Evolutionary conservation across 2,113 vertebrate genomes (phyloP).

Genomic region (Tupaia chinensis): DNA sequence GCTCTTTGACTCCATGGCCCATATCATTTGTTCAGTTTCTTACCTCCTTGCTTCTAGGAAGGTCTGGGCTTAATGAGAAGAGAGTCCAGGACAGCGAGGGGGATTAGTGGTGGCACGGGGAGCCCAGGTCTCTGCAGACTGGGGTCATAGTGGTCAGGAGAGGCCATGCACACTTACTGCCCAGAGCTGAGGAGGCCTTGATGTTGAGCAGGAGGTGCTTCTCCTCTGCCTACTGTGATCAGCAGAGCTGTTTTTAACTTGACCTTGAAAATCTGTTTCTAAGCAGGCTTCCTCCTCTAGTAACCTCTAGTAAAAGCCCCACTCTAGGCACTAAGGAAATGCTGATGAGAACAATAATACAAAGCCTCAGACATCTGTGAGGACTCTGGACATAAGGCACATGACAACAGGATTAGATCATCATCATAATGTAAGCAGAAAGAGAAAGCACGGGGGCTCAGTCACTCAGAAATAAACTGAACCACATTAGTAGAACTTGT

Average conservation of each 20-base stretch:
- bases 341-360: background rate
- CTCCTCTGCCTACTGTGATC: background rate
- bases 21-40: background rate
- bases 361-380: background rate
- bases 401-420: background rate
- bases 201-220: background rate
- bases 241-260: background rate
- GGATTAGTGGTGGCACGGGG: background rate
- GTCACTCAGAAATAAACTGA: background rate
- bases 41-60: background rate
- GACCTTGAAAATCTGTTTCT: background rate
- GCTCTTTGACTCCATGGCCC: background rate
- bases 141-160: too few species aligned
- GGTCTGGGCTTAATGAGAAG: background rate
- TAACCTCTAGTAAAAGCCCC: background rate
- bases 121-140: too few species aligned
- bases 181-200: background rate
- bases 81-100: too few species aligned
- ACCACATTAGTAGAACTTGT: background rate
- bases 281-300: background rate
- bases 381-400: background rate
- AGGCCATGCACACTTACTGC: background rate
- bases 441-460: background rate
- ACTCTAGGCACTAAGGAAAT: background rate
- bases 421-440: background rate